Evolutionary conservation across 2,888 invertebrate species (phyloP).

Genomic region (Stenichneumon culpator): DNA sequence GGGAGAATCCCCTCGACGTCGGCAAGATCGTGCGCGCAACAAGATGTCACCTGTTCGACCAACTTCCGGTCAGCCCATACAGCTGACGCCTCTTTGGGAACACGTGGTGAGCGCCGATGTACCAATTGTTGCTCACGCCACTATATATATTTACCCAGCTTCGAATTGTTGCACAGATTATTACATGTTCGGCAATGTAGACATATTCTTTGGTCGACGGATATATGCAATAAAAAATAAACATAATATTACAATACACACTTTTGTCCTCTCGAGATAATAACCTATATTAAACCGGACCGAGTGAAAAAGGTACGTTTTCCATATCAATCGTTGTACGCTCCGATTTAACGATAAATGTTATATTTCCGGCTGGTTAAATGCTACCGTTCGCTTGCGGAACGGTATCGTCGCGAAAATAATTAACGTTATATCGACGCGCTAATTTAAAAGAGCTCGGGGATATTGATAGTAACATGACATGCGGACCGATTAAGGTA

Average conservation of each 20-base stretch:
- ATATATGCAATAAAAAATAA: not conserved
- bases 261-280: too few relatives aligned
- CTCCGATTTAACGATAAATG: not conserved
- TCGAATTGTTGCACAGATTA: not conserved
- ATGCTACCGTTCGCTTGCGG: not conserved
- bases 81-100: conserved; percentile 93
- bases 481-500: not conserved
- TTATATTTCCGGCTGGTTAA: not conserved
- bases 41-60: conserved; percentile 79
- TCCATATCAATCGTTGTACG: not conserved
- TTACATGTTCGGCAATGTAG: not conserved
- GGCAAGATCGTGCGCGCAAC: conserved; percentile 66
- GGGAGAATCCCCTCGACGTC: conserved; percentile 62
- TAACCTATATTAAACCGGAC: too few relatives aligned
- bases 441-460: not conserved
- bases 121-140: conserved; percentile 54
- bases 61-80: conserved; percentile 83
- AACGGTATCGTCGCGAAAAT: not conserved
- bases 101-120: conserved; percentile 86
- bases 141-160: not conserved
- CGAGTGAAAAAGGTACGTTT: not conserved
- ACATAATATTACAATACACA: too few relatives aligned
- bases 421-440: conserved; percentile 2
- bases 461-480: not conserved
- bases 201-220: not conserved